Conservation (phyloP, 2,888 invertebrate species). For the Callosobruchus maculatus region DNA sequence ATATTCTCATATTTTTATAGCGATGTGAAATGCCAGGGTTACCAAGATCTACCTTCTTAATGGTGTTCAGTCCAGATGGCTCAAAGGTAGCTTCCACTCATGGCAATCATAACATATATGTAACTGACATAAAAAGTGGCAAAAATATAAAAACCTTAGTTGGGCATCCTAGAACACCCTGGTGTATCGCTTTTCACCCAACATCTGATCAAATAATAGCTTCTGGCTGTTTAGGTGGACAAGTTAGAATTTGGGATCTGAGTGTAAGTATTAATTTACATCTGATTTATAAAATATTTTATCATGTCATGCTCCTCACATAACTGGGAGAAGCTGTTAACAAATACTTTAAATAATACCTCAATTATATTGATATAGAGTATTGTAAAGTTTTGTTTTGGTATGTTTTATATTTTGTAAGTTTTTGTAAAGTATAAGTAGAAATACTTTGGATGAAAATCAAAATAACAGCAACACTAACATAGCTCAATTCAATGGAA, state of each 20-base stretch:
- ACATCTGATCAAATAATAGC: constrained; percentile 78
- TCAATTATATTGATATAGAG: too few relatives aligned
- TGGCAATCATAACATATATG: constrained; percentile 85
- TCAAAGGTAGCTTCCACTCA: constrained; percentile 83
- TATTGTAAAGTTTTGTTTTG: too few relatives aligned
- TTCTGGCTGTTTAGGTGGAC: constrained; percentile 84
- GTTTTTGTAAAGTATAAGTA: too few relatives aligned
- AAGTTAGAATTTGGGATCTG: constrained; percentile 87
- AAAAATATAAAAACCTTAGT: constrained; percentile 72
- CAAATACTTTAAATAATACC: too few relatives aligned
- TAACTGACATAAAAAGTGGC: constrained; percentile 75
- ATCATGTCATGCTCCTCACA: too few relatives aligned
- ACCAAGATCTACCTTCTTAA: constrained; percentile 77
- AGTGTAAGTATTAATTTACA: constrained; percentile 51
- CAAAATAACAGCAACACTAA: too few relatives aligned
- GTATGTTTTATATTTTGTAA: too few relatives aligned
- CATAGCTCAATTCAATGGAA: not conserved
- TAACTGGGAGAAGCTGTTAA: too few relatives aligned
- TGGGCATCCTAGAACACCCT: constrained; percentile 85
- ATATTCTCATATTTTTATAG: too few relatives aligned
- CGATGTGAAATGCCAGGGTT: constrained; percentile 68
- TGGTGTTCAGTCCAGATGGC: constrained; percentile 86
- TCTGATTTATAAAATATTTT: too few relatives aligned
- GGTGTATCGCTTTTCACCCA: constrained; percentile 89
- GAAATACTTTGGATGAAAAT: too few relatives aligned